Evolutionary conservation across 1,140 invertebrate genomes (phyloP).

Genomic region (Chrysomallon squamiferum): DNA sequence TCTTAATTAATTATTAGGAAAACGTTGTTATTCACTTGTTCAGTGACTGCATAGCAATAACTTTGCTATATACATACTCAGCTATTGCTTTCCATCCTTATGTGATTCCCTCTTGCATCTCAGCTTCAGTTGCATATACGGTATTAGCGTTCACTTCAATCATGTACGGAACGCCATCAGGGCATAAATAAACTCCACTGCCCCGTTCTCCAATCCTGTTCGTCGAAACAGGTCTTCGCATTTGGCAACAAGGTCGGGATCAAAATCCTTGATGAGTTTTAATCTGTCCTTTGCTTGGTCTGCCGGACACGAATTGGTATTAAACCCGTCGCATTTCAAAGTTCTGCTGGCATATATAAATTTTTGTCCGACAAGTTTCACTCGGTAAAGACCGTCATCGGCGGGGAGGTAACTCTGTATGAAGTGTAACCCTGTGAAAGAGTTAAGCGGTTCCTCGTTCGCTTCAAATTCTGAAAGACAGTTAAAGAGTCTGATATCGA

Average conservation of each 20-base stretch:
- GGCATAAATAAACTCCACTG: background rate
- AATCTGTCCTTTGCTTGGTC: background rate
- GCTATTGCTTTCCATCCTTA: background rate
- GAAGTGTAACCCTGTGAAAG: conserved; percentile 5
- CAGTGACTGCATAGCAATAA: background rate
- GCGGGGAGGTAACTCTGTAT: background rate
- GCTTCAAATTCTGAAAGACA: background rate
- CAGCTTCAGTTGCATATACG: background rate
- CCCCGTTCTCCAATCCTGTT: background rate
- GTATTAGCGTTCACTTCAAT: conserved; percentile 1
- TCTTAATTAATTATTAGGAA: background rate
- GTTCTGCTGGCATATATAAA: conserved; percentile 6
- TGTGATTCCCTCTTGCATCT: background rate
- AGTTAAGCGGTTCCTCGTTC: background rate
- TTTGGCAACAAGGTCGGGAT: background rate
- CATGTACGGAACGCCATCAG: background rate
- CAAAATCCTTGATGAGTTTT: background rate
- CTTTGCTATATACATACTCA: background rate
- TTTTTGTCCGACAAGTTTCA: conserved; percentile 1
- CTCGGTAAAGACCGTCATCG: background rate
- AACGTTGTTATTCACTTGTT: background rate
- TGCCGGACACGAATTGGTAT: conserved; percentile 3
- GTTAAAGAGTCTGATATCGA: background rate
- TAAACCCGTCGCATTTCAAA: background rate
- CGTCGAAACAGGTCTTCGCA: background rate